Evolutionary conservation across 2,113 vertebrate genomes (phyloP).

Genomic region (Caloenas nicobarica): DNA sequence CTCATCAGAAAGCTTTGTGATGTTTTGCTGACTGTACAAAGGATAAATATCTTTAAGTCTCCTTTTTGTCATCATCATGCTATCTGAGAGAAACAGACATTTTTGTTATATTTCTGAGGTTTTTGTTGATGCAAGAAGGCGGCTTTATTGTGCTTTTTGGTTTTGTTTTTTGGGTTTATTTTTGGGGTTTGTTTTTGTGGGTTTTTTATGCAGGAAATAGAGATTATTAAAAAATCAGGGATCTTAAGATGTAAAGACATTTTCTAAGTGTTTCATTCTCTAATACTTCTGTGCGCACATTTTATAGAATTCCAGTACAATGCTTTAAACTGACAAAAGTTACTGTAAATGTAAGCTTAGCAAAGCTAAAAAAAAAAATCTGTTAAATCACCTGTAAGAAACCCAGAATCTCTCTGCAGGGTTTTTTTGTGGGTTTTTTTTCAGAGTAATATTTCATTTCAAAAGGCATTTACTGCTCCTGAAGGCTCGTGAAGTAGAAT

Average conservation of each 20-base stretch:
- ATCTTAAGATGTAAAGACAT: neutral
- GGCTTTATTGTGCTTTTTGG: neutral
- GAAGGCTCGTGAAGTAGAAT: neutral
- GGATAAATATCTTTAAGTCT: neutral
- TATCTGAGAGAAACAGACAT: neutral
- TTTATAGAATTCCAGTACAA: neutral
- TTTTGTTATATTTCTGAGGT: neutral
- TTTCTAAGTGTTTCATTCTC: neutral
- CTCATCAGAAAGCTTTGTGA: neutral
- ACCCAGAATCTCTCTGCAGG: neutral
- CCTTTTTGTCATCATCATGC: neutral
- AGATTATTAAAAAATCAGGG: neutral
- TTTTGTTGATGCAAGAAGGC: neutral
- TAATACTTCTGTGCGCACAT: neutral
- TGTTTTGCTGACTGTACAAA: neutral
- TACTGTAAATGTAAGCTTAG: neutral
- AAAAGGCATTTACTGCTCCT: neutral
- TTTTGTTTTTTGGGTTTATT: no score
- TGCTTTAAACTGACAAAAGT: neutral
- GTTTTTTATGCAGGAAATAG: neutral
- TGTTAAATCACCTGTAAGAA: neutral
- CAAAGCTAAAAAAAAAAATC: neutral
- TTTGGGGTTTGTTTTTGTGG: neutral
- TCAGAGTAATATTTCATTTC: neutral
- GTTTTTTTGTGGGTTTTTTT: rapidly evolving